These are phyloP conservation scores for Rhagophthalmus giganteus DNA, from an alignment of 2,888 invertebrate genomes.

Conservation along the genomic window DNA sequence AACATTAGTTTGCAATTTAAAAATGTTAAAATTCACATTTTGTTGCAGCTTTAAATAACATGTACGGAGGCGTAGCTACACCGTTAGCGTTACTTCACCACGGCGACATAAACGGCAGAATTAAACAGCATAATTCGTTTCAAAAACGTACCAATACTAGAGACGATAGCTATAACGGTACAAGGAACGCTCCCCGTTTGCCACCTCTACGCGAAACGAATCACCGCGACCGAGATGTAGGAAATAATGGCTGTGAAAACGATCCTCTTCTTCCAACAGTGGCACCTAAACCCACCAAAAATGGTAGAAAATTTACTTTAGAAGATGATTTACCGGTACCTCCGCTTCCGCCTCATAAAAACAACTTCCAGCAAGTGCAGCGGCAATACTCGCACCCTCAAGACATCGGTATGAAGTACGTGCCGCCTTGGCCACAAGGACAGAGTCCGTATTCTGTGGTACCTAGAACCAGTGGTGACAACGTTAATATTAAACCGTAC, in stretches of 20 bases:
- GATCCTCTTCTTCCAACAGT: conserved; percentile 59
- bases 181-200: conserved; percentile 56
- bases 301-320: conserved; percentile 53
- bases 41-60: conserved; percentile 54
- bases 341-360: conserved; percentile 63
- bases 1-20: conserved; percentile 2
- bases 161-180: conserved; percentile 47
- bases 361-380: conserved; percentile 41
- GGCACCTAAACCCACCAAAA: conserved; percentile 42
- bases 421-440: conserved; percentile 67
- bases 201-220: conserved; percentile 61
- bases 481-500: conserved; percentile 55
- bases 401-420: conserved; percentile 55
- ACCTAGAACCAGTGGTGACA: conserved; percentile 38
- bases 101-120: conserved; percentile 55
- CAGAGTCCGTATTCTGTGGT: conserved; percentile 52
- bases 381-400: conserved; percentile 40
- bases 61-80: conserved; percentile 73
- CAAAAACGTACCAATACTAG: conserved; percentile 49
- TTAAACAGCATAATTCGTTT: conserved; percentile 56
- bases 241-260: conserved; percentile 58
- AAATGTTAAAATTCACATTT: conserved; percentile 1
- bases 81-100: conserved; percentile 68
- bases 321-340: conserved; percentile 62
- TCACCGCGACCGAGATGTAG: conserved; percentile 52